Conservation (phyloP, 2,113 vertebrate species). For the Oxyura jamaicensis region DNA sequence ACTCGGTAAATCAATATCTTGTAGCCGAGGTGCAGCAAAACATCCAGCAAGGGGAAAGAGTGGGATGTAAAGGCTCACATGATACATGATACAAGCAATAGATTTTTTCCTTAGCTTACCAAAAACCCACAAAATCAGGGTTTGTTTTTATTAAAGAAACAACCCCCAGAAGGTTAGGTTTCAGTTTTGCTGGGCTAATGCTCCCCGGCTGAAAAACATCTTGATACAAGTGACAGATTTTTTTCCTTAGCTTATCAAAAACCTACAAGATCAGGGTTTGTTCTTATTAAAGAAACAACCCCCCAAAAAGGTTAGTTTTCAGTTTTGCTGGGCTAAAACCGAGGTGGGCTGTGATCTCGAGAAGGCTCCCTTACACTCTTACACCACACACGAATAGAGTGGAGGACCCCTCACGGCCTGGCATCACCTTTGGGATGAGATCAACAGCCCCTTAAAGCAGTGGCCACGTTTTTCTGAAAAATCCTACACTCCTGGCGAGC, state of each 20-base stretch:
- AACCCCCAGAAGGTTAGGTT: background rate
- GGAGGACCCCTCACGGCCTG: too few relatives aligned
- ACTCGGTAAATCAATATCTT: background rate
- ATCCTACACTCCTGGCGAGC: too few relatives aligned
- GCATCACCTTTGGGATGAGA: too few relatives aligned
- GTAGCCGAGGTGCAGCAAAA: background rate
- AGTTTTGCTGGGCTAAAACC: background rate
- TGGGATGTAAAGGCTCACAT: background rate
- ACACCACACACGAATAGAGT: rapidly evolving
- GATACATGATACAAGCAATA: rapidly evolving
- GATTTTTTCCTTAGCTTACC: too few relatives aligned
- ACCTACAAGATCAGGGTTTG: background rate
- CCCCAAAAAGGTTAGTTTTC: background rate
- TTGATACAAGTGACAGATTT: too few relatives aligned
- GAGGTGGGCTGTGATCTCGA: background rate
- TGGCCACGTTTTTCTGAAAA: background rate
- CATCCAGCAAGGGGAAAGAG: rapidly evolving
- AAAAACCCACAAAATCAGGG: too few relatives aligned
- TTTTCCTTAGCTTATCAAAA: too few relatives aligned
- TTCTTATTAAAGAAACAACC: background rate
- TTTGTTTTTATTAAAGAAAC: background rate
- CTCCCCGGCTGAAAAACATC: background rate
- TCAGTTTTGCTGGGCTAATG: background rate
- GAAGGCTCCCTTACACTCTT: background rate
- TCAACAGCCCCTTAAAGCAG: background rate